Percentiles rank a stretch among this genome's conserved stretches.
Evolutionary conservation across 2,797 vertebrate genomes (phyloP).

Genomic region (Onychomys leucogaster): DNA sequence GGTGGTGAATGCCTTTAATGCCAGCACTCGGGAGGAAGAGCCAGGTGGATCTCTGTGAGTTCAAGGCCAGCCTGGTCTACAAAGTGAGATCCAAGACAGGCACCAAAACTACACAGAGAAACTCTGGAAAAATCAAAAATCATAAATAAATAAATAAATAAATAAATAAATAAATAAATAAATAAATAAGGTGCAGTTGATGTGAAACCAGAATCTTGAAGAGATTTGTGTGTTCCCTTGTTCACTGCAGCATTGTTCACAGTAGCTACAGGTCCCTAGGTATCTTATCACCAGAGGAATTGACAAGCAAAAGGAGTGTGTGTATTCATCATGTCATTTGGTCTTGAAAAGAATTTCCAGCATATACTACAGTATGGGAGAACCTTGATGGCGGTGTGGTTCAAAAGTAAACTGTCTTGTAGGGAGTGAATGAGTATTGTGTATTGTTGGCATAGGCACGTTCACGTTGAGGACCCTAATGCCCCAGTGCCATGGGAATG

Average conservation of each 20-base stretch:
- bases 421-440: neutral
- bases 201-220: no score
- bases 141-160: no score
- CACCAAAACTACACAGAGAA: no score
- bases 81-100: no score
- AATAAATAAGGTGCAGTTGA: no score
- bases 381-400: neutral
- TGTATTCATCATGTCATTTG: neutral
- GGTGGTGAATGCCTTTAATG: no score
- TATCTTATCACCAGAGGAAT: neutral
- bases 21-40: no score
- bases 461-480: neutral
- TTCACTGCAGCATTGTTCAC: neutral
- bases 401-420: neutral
- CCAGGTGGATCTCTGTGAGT: no score
- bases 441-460: neutral
- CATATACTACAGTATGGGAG: neutral
- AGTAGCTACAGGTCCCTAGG: neutral
- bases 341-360: neutral
- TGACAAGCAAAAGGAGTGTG: neutral
- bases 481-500: neutral
- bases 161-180: no score
- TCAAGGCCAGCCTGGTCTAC: no score
- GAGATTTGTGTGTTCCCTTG: no score
- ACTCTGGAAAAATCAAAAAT: no score